Evolutionary conservation across 2,113 vertebrate genomes (phyloP).

Genomic region (Carollia perspicillata): DNA sequence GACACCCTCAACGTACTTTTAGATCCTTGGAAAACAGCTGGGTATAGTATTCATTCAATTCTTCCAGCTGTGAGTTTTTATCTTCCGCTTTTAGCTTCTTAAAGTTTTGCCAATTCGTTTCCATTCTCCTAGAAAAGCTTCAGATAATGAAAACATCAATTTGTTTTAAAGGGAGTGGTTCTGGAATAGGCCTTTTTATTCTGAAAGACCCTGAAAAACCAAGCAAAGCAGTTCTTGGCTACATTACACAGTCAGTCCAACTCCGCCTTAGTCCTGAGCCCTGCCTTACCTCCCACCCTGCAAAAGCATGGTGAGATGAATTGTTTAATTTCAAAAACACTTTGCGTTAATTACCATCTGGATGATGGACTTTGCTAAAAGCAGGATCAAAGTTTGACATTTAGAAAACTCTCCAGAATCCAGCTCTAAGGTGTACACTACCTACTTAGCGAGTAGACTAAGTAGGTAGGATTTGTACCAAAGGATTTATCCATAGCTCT

Average conservation of each 20-base stretch:
- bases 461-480: neutral
- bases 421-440: neutral
- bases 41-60: neutral
- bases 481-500: slow-evolving; percentile 2
- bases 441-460: neutral
- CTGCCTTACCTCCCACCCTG: neutral
- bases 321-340: slow-evolving; percentile 31
- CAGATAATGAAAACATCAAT: slow-evolving; percentile 34
- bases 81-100: slow-evolving; percentile 62
- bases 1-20: slow-evolving; percentile 45
- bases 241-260: neutral
- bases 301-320: slow-evolving; percentile 18
- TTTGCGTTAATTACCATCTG: slow-evolving; percentile 8
- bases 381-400: slow-evolving; percentile 45
- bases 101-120: slow-evolving; percentile 44
- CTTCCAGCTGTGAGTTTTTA: slow-evolving; percentile 62
- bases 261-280: neutral
- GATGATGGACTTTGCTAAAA: slow-evolving; percentile 23
- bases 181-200: neutral
- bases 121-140: slow-evolving; percentile 35
- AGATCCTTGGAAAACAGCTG: slow-evolving; percentile 57
- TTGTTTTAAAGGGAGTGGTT: slow-evolving; percentile 29
- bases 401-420: slow-evolving; percentile 18
- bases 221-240: neutral
- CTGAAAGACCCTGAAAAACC: neutral